Evolutionary conservation across 2,113 vertebrate genomes (phyloP).

Genomic region (Oostethus manadensis): DNA sequence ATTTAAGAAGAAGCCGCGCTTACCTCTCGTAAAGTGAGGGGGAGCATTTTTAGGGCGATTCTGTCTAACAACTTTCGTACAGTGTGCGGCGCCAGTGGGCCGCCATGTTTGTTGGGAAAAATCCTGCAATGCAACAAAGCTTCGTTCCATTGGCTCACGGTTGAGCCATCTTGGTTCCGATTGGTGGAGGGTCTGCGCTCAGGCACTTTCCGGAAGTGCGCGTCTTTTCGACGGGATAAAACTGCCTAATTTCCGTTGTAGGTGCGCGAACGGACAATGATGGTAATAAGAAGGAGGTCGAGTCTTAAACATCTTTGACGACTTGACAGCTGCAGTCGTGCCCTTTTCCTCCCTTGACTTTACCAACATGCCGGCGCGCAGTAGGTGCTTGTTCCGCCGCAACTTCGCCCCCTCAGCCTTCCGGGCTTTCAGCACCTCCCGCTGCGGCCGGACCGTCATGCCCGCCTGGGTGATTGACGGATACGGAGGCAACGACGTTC

Average conservation of each 20-base stretch:
- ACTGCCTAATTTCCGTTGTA: too few relatives aligned
- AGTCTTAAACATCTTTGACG: neutral
- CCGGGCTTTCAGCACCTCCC: constrained; percentile 62
- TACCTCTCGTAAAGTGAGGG: constrained; percentile 81
- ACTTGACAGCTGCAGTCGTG: neutral
- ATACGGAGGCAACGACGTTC: constrained; percentile 84
- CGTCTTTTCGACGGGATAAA: neutral
- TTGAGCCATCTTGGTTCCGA: constrained; percentile 22
- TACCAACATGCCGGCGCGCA: constrained; percentile 46
- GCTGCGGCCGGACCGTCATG: constrained; percentile 69
- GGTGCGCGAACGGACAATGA: neutral
- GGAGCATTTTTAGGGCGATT: constrained; percentile 63
- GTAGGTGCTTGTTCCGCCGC: constrained; percentile 12
- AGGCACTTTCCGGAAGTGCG: constrained; percentile 8
- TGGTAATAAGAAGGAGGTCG: neutral
- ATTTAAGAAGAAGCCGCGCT: constrained; percentile 34
- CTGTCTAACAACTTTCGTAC: constrained; percentile 30
- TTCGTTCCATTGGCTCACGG: constrained; percentile 69
- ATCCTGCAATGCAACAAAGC: constrained; percentile 17
- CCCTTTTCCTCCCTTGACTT: too few relatives aligned
- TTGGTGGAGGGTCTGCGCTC: constrained; percentile 56
- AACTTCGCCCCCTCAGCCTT: neutral
- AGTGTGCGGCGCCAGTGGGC: constrained; percentile 8
- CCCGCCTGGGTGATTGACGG: constrained; percentile 91
- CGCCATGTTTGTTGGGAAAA: constrained; percentile 56